A percentile compares a stretch with the other conserved stretches of the same genome.
phyloP scores from a whole-genome alignment of 2,888 invertebrate species.

The Leptura quadrifasciata region DNA sequence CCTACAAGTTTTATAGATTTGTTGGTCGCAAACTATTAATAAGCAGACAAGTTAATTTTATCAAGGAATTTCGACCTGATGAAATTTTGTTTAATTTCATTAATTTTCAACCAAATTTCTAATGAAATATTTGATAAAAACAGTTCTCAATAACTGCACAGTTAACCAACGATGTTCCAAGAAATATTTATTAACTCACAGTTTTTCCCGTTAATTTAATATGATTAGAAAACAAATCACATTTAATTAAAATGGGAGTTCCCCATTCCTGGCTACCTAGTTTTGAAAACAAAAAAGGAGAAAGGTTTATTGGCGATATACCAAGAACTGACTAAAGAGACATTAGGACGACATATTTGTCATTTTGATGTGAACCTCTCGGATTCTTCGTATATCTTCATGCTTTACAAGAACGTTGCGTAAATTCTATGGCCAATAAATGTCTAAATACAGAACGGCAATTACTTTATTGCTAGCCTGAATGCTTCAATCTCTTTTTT shows the following conservation, averaged over 20 bases:
- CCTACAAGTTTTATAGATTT: too few species aligned
- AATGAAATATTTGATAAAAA: neutral
- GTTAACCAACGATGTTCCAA: neutral
- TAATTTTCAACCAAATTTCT: neutral
- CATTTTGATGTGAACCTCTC: slow-evolving; percentile 41
- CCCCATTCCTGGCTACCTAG: neutral
- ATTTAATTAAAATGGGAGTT: slow-evolving; percentile 18
- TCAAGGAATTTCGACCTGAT: too few species aligned
- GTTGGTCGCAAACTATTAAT: too few species aligned
- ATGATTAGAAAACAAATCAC: neutral
- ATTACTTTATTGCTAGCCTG: slow-evolving; percentile 39
- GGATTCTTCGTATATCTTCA: slow-evolving; percentile 40
- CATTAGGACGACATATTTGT: slow-evolving; percentile 41
- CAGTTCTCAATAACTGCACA: neutral
- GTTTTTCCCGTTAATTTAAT: slow-evolving; percentile 1
- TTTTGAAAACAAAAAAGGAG: slow-evolving; percentile 34
- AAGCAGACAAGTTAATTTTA: too few species aligned
- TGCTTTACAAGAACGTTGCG: slow-evolving; percentile 39
- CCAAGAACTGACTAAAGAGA: slow-evolving; percentile 37
- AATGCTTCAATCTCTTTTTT: slow-evolving; percentile 35
- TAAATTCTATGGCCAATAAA: slow-evolving; percentile 39
- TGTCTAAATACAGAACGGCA: slow-evolving; percentile 38
- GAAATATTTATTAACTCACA: neutral
- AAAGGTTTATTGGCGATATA: slow-evolving; percentile 29
- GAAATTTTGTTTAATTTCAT: neutral